Evolutionary conservation across 2,113 vertebrate species (phyloP).

Genomic region (Anser cygnoides): DNA sequence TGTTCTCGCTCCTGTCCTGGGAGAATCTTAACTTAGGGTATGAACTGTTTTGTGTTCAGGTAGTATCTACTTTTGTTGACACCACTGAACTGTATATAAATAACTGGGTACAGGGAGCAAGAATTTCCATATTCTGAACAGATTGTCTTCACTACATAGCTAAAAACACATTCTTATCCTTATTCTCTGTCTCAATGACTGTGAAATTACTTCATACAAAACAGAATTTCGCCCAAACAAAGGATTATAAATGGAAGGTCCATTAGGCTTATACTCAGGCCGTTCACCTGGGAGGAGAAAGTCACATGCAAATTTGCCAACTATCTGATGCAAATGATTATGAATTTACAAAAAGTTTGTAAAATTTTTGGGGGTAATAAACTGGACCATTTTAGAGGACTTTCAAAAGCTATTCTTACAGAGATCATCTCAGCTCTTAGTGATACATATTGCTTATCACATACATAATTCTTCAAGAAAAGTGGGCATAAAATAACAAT

Average conservation of each 20-base stretch:
- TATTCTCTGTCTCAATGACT: not conserved
- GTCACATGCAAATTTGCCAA: not conserved
- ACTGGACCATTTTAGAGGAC: not conserved
- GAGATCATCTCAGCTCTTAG: not conserved
- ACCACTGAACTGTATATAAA: not conserved
- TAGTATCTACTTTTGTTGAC: not conserved
- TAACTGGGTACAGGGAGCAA: not conserved
- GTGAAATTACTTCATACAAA: not conserved
- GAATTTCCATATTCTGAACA: not conserved
- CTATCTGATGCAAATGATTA: not conserved
- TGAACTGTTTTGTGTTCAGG: not conserved
- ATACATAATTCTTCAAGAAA: not conserved
- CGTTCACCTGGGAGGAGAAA: not conserved
- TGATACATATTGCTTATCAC: not conserved
- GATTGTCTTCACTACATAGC: not conserved
- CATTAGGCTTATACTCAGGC: not conserved
- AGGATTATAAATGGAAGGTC: not conserved
- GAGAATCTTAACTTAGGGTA: not conserved
- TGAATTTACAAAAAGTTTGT: not conserved
- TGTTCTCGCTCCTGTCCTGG: not conserved
- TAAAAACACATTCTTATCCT: not conserved
- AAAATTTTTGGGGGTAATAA: not conserved
- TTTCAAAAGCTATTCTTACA: not conserved
- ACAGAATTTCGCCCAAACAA: not conserved
- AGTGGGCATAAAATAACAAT: constrained; percentile 1